Evolutionary conservation across 37 sponge, comb jelly and placozoan genomes (phyloP).

Genomic region (Ephydatia muelleri): DNA sequence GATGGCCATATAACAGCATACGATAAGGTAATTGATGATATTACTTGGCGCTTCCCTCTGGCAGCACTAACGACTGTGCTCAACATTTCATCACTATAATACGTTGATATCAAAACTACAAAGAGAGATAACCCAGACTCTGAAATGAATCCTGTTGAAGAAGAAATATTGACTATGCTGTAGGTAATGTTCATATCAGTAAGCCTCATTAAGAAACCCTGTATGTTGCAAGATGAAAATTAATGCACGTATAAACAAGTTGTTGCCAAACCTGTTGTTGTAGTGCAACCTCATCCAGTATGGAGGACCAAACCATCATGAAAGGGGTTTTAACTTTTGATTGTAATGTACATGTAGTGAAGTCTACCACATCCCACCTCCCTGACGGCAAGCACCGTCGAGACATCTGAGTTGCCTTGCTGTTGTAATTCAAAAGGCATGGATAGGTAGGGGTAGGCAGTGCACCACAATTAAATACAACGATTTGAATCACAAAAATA

Average conservation of each 20-base stretch:
- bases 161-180: not conserved
- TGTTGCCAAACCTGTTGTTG: not conserved
- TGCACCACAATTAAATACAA: no score
- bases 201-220: not conserved
- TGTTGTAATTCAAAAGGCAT: no score
- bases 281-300: not conserved
- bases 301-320: not conserved
- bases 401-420: not conserved
- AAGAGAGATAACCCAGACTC: not conserved
- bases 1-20: no score
- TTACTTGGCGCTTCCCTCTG: slow-evolving; percentile 36
- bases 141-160: not conserved
- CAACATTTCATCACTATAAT: not conserved
- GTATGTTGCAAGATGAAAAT: not conserved
- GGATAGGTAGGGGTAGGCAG: no score
- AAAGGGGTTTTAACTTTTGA: not conserved
- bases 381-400: not conserved
- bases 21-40: slow-evolving; percentile 15
- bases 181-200: not conserved
- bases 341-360: not conserved
- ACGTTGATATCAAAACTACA: not conserved
- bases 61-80: slow-evolving; percentile 1
- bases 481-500: no score
- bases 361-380: not conserved
- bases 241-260: not conserved